phyloP scores from a whole-genome alignment of 2,888 invertebrate species.

The Cotesia congregata region DNA sequence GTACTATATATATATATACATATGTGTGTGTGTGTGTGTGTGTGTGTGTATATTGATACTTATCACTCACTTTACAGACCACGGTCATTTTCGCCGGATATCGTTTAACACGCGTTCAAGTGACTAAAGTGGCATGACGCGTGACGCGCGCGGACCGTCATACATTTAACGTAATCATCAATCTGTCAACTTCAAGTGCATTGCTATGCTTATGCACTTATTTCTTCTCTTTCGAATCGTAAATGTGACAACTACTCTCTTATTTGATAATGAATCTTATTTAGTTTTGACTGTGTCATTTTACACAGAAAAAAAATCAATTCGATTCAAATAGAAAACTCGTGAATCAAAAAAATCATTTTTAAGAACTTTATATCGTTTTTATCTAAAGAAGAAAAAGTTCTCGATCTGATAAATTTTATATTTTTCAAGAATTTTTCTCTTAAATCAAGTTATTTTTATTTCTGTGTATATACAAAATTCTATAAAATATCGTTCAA shows the following conservation, averaged over 20 bases:
- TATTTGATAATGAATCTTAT: neutral
- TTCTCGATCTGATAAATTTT: too few relatives aligned
- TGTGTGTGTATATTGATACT: neutral
- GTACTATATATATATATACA: neutral
- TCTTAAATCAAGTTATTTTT: too few relatives aligned
- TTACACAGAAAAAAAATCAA: too few relatives aligned
- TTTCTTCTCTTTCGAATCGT: constrained; percentile 40
- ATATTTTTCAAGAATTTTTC: too few relatives aligned
- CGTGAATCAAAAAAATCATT: too few relatives aligned
- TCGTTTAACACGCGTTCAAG: constrained; percentile 65
- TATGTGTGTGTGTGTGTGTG: neutral
- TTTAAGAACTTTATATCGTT: too few relatives aligned
- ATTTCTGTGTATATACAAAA: too few relatives aligned
- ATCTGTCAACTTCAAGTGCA: constrained; percentile 53
- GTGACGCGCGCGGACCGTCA: constrained; percentile 67
- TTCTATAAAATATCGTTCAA: too few relatives aligned
- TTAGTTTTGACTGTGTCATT: neutral
- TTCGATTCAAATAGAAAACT: too few relatives aligned
- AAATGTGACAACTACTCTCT: constrained; percentile 38
- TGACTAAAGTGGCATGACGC: constrained; percentile 69
- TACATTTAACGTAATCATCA: constrained; percentile 66
- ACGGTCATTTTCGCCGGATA: constrained; percentile 67
- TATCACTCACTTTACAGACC: neutral
- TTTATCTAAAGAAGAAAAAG: too few relatives aligned
- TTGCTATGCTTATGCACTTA: constrained; percentile 52